phyloP scores from a whole-genome alignment of 1,140 invertebrate species.

The Himalopsyche phryganea region DNA sequence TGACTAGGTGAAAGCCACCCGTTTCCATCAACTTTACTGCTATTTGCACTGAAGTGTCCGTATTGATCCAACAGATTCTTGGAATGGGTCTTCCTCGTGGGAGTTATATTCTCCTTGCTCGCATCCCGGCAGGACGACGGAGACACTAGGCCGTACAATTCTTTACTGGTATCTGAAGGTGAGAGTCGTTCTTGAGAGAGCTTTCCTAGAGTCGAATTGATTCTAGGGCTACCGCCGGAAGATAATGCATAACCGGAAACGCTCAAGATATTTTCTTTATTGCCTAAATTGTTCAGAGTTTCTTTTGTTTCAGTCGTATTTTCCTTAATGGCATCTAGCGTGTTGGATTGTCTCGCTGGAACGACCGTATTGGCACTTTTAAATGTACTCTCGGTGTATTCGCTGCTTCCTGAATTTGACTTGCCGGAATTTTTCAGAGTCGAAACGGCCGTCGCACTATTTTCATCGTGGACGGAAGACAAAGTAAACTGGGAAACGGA shows the following conservation, averaged over 20 bases:
- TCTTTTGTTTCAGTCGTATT: slow-evolving; percentile 6
- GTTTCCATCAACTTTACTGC: slow-evolving; percentile 6
- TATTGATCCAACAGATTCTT: slow-evolving; percentile 26
- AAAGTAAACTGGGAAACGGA: not conserved
- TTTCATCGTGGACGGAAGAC: slow-evolving; percentile 3
- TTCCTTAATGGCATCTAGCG: slow-evolving; percentile 19
- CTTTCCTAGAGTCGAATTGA: not conserved
- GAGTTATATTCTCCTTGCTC: slow-evolving; percentile 8
- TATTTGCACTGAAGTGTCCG: not conserved
- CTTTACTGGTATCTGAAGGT: slow-evolving; percentile 25
- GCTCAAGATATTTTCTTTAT: slow-evolving; percentile 1
- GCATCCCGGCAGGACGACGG: slow-evolving; percentile 13
- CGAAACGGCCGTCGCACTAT: slow-evolving; percentile 16
- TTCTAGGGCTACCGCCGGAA: too few species aligned
- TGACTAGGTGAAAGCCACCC: slow-evolving; percentile 28
- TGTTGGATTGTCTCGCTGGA: not conserved
- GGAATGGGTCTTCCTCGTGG: slow-evolving; percentile 3
- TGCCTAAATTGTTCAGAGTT: not conserved
- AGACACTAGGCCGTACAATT: slow-evolving; percentile 28
- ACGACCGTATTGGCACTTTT: slow-evolving; percentile 25
- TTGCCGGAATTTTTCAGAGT: slow-evolving; percentile 21
- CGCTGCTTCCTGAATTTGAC: slow-evolving; percentile 24
- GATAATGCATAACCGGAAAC: not conserved
- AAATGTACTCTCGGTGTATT: slow-evolving; percentile 18
- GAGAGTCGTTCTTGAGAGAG: slow-evolving; percentile 2